Evolutionary conservation across 2,888 invertebrate species (phyloP).

Genomic region (Tipula vernalis): DNA sequence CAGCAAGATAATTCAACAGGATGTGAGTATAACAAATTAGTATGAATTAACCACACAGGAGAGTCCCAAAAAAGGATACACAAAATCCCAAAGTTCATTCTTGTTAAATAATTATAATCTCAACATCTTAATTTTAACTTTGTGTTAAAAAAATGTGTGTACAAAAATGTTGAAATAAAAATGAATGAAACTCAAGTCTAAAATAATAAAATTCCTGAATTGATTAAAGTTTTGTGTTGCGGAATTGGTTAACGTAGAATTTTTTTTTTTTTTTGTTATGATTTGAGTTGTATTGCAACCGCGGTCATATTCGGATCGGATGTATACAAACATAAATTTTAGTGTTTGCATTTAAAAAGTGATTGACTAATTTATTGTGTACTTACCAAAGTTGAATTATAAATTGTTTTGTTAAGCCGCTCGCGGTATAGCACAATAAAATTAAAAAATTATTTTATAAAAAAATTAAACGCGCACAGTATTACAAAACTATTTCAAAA

Average conservation of each 20-base stretch:
- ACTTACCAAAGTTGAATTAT: not conserved
- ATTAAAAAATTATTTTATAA: not conserved
- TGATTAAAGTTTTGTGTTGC: not conserved
- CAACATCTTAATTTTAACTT: not conserved
- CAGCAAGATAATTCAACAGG: not conserved
- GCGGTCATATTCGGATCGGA: not conserved
- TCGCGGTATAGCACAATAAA: not conserved
- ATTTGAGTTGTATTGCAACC: not conserved
- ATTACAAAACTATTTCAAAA: not conserved
- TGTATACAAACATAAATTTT: not conserved
- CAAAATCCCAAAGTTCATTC: not conserved
- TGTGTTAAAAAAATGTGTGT: not conserved
- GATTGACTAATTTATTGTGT: not conserved
- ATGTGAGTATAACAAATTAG: not conserved
- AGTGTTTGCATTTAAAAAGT: not conserved
- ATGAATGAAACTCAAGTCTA: not conserved
- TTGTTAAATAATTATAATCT: not conserved
- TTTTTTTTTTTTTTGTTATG: not conserved
- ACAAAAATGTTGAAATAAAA: too few species aligned
- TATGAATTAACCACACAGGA: not conserved
- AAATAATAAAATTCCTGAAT: not conserved
- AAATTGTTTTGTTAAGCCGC: not conserved
- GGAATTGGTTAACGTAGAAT: not conserved
- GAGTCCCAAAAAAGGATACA: not conserved
- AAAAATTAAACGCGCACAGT: not conserved